Evolutionary conservation across 1,140 invertebrate genomes (phyloP), one percentile per base, ranked within the genome.

Genomic region (Meloidogyne exigua): DNA sequence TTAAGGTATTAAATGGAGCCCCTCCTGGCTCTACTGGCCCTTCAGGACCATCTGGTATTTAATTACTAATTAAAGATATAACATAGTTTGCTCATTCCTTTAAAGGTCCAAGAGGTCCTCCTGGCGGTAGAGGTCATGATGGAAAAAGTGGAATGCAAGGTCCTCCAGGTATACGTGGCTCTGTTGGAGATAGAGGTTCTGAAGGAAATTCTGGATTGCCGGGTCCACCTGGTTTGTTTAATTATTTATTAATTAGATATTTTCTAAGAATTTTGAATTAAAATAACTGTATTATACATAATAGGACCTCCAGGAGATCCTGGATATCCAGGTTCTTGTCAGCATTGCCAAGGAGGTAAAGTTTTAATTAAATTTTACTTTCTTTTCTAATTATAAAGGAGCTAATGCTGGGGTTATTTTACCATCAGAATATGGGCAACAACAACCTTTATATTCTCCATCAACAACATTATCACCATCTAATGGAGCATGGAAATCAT

Each of bases 21-120:
- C 83, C 83, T 26, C 83, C 84, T 70, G 83, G 83, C 25, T 83
- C 84, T 49, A 75, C 79, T 5, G 83, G 83, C n/a, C 63, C 68
- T 5, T n/a, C 66, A 26, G 77, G 77, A 1, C 11, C 36, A 26
- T 13, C 75, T 15, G 77, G 79, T 71, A 25, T n/a, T 2, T 57
- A 69, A 13, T 28, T 3, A 64, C 2, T 39, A 77, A 44, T 26
- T 49, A 26, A 39, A 26, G 15, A 21, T n/a, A n/a, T n/a, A n/a
- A n/a, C n/a, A 32, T 32, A 32, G 28, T 32, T 32, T 32, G 7
- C n/a, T n/a, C n/a, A 32, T 32, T 32, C 28, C 0, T 13, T 28
- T 75, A n/a, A 25, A 36, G 36, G 67, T 7, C 77, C 77, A 42
- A 18, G 71, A 63, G 79, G 79, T 21, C 66, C 67, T 28, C 68